These are phyloP conservation scores for Erythrolamprus reginae DNA, from an alignment of 2,113 vertebrate genomes.

Conservation along the genomic window DNA sequence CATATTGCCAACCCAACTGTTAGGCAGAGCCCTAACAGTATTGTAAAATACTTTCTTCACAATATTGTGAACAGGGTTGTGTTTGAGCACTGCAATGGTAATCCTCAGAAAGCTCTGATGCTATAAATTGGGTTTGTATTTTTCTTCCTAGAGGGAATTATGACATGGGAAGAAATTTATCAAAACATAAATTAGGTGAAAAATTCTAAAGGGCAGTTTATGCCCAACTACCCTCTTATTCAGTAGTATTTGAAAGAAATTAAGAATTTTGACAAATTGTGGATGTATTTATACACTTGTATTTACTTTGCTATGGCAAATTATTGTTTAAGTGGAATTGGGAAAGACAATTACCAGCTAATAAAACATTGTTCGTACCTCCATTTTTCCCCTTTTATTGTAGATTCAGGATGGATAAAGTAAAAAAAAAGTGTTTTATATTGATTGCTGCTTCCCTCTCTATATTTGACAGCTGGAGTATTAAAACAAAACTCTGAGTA, in stretches of 20 bases:
- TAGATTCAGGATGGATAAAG: not conserved
- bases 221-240: not conserved
- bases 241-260: not conserved
- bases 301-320: not conserved
- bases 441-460: conserved; percentile 42
- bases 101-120: not conserved
- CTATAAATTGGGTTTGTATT: not conserved
- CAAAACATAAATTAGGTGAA: not conserved
- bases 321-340: not conserved
- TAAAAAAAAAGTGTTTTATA: conserved; percentile 29
- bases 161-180: not conserved
- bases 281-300: not conserved
- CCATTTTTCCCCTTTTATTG: not conserved
- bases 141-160: not conserved
- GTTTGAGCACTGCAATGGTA: not conserved
- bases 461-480: conserved; percentile 54
- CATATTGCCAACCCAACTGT: too few species aligned
- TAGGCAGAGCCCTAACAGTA: too few species aligned
- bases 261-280: not conserved
- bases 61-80: not conserved
- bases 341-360: not conserved
- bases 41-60: not conserved
- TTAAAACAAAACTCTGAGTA: conserved; percentile 60
- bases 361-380: not conserved
- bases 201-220: not conserved